phyloP scores from a whole-genome alignment of 2,113 vertebrate genomes.

The Megalops atlanticus region DNA sequence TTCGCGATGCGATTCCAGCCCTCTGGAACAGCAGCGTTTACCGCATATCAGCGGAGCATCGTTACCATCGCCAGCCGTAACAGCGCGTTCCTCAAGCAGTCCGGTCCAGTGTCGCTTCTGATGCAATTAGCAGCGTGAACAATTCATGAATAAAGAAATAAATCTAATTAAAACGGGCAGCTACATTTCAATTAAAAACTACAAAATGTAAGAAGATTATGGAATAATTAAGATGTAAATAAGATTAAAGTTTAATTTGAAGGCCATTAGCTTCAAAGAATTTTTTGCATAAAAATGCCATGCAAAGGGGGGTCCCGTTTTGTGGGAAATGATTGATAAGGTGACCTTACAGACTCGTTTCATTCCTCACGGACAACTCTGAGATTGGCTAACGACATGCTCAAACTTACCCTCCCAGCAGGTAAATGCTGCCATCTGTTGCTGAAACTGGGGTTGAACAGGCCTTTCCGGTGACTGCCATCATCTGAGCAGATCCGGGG shows the following conservation, averaged over 20 bases:
- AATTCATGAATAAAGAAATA: background rate
- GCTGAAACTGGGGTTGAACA: background rate
- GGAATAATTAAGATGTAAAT: background rate
- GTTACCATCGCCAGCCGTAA: too few relatives aligned
- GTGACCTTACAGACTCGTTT: background rate
- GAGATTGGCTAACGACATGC: background rate
- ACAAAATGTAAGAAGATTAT: background rate
- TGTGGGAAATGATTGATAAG: background rate
- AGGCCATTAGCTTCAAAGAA: background rate
- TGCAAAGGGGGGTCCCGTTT: background rate
- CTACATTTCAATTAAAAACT: background rate
- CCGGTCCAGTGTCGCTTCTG: background rate
- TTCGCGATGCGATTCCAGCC: background rate
- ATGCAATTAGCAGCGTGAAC: background rate
- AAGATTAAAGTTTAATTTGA: background rate
- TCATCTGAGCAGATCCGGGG: background rate
- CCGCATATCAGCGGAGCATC: too few relatives aligned
- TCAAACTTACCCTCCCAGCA: background rate
- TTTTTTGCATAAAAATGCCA: background rate
- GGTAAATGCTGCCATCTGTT: conserved; percentile 31
- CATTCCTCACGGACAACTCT: background rate
- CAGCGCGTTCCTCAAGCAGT: too few relatives aligned
- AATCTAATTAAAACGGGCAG: background rate
- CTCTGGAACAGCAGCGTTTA: too few relatives aligned
- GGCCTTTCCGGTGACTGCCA: background rate